Evolutionary conservation across 2,888 invertebrate species (phyloP), one percentile per base, ranked within the genome.

Genomic region (Dicycla oo): DNA sequence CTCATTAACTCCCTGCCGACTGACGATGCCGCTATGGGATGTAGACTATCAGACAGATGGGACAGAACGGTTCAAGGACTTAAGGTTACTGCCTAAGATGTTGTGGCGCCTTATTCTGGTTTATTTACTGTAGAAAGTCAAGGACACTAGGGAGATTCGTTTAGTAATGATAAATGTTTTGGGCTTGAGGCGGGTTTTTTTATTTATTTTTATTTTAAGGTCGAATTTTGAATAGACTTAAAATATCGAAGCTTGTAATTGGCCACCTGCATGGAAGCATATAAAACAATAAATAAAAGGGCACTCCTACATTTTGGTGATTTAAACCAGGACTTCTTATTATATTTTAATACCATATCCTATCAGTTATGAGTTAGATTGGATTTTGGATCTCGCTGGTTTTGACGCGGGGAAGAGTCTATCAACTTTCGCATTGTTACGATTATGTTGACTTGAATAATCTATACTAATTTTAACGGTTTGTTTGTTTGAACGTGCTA

Each of bases 1-100:
- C 89, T 92, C 91, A 91, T 92, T 92, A 92, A 90, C 90, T 91
- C 87, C 83, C 80, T 54, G 83, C 86, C 88, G 83, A 87, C 88
- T 86, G 87, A 82, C 85, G 85, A 80, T 86, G 81, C 72, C 75
- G 83, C 80, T 81, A 81, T 81, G 83, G 78, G 66, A 78, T 76
- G n/a, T 65, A 84, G 75, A 83, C 5, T 78, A 84, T 1, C 6
- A 6, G 0, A 20, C 63, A 82, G 82, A 74, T 15, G 10, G 1
- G 62, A 51, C 10, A 11, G 13, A 45, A 0, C 34, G 4, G 26
- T 51, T 10, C 2, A 8, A 15, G 10, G 0, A 3, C 18, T 23
- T 0, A n/a, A 34, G 30, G n/a, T 75, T 68, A 47, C 15, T 80
- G 57, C 75, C 74, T 83, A 70, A 7, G 4, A 56, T 26, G 43